Conservation (phyloP, 92 coral and sea anemone species). For the Palythoa caribaeorum region DNA sequence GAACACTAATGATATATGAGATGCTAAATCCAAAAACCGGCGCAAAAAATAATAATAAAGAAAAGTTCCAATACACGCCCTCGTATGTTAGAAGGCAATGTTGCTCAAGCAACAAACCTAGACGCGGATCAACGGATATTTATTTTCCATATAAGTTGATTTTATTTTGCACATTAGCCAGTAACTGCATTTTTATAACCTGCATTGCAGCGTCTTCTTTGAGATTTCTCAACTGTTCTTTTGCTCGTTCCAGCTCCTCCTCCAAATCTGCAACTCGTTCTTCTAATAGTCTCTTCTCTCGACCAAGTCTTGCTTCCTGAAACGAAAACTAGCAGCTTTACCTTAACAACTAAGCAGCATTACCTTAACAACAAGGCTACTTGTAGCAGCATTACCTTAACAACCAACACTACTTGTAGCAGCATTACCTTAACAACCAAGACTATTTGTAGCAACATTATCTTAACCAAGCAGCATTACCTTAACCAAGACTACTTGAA, state of each 20-base stretch:
- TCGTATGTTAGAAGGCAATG: no score
- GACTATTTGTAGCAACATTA: no score
- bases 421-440: no score
- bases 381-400: no score
- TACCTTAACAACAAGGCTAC: no score
- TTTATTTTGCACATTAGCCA: not conserved
- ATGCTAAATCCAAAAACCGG: not conserved
- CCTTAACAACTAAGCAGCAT: no score
- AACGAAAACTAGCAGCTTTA: not conserved
- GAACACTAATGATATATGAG: no score
- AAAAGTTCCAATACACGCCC: not conserved
- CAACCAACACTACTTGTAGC: no score
- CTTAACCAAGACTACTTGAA: no score
- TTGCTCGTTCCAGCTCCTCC: slow-evolving; percentile 76
- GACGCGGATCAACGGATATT: no score
- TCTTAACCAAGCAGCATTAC: no score
- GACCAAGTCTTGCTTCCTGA: slow-evolving; percentile 77
- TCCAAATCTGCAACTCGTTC: slow-evolving; percentile 74
- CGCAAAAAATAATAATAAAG: not conserved
- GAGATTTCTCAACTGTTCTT: slow-evolving; percentile 42
- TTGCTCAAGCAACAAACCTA: no score
- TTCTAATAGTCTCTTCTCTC: slow-evolving; percentile 66
- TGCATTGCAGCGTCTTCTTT: slow-evolving; percentile 57
- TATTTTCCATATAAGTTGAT: not conserved
- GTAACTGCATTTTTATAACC: slow-evolving; percentile 25